Conservation (phyloP, 2,797 vertebrate genomes). For the Anguilla pacifica region DNA sequence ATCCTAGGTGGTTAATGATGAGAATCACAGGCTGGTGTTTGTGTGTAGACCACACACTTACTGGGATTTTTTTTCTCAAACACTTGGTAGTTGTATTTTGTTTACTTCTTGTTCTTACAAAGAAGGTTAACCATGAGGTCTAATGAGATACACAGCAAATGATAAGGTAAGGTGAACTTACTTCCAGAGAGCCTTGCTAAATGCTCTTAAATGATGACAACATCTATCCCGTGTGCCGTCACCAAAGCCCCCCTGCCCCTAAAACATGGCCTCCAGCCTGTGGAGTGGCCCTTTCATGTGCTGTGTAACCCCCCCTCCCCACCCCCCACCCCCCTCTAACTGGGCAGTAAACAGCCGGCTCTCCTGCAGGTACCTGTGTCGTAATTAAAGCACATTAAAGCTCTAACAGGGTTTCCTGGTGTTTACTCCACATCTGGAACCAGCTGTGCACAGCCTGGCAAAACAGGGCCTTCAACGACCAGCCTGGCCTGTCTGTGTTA, state of each 20-base stretch:
- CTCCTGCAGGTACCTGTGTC: conserved; percentile 15
- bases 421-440: conserved; percentile 40
- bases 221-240: background rate
- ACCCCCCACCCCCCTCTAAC: conserved; percentile 25
- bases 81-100: background rate
- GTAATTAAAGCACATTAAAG: conserved; percentile 32
- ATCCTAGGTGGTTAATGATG: background rate
- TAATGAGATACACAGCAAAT: background rate
- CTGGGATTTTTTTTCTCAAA: background rate
- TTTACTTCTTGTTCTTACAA: background rate
- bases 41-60: background rate
- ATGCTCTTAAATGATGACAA: too few relatives aligned
- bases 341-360: conserved; percentile 20
- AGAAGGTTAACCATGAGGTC: background rate
- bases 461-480: background rate
- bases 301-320: conserved; percentile 12
- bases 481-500: background rate
- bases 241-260: conserved; percentile 16
- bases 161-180: background rate
- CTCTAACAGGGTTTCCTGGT: conserved; percentile 1
- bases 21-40: background rate
- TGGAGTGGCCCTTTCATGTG: background rate
- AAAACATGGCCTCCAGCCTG: background rate
- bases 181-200: too few relatives aligned
- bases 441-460: conserved; percentile 34